phyloP scores from a whole-genome alignment of 2,113 vertebrate species.

The Syngnathoides biaculeatus region DNA sequence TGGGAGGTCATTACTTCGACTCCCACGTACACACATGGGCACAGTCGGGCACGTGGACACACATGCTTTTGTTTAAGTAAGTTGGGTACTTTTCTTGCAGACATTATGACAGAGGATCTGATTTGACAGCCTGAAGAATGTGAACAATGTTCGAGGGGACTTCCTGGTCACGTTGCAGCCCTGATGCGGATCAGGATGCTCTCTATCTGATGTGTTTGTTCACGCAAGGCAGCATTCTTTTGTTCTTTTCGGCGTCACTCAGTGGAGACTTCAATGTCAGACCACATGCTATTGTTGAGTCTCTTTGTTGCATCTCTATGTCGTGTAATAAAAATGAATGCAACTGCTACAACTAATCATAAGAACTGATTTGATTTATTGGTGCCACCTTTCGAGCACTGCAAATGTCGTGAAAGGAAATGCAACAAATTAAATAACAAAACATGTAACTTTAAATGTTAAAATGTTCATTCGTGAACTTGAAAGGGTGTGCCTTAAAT shows the following conservation, averaged over 20 bases:
- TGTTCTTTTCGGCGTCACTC: background rate
- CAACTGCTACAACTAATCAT: too few relatives aligned
- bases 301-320: too few relatives aligned
- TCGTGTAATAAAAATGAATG: too few relatives aligned
- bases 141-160: slow-evolving; percentile 10
- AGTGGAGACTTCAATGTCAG: background rate
- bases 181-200: slow-evolving; percentile 11
- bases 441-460: too few relatives aligned
- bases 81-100: background rate
- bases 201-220: background rate
- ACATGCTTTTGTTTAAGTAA: background rate
- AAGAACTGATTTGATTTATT: too few relatives aligned
- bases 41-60: background rate
- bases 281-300: background rate
- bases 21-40: slow-evolving; percentile 5
- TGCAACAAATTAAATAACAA: too few relatives aligned
- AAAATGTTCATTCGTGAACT: too few relatives aligned
- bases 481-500: too few relatives aligned
- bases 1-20: slow-evolving; percentile 49
- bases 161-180: slow-evolving; percentile 11
- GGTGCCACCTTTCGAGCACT: too few relatives aligned
- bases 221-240: background rate
- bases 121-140: slow-evolving; percentile 16
- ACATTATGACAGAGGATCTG: background rate
- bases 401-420: too few relatives aligned